Base-by-base conservation (phyloP, 2,113 vertebrate species). In the Dromiciops gliroides region DNA sequence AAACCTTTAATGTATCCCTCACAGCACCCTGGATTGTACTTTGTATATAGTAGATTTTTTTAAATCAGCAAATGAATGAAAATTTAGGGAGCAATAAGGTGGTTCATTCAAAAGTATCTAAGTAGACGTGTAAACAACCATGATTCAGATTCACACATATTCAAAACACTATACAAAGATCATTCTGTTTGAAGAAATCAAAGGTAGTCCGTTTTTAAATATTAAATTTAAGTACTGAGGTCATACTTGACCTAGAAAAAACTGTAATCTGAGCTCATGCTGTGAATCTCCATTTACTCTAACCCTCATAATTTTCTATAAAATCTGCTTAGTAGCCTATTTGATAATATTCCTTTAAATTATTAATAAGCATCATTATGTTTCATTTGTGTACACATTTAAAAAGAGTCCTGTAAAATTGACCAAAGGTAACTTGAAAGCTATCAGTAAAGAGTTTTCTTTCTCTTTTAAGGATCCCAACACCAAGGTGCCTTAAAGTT, bases 51-150 rank as follows among this genome's bases (percentile, higher is more conserved):
- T 44, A 96, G 95, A 92, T 93, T 92, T 92, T 96, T 95, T 93
- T 44, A 96, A 67, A 67, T 37, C 12, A 37, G 37, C 0, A 94
- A 97, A 95, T 95, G 95, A 97, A 60, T 95, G n/a, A 92, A 97
- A 97, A 97, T 96, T 97, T 90, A 93, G 88, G 91, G 92, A 97
- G 95, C 95, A 95, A 92, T 91, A 95, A 96, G 51, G 92, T 95
- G 96, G 96, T 96, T 97, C 96, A 98, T 96, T 97, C 93, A 94
- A 94, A 95, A 97, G 95, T 93, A 97, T 97, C 95, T 97, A 95
- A 51, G 90, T 49, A 50, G 31, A 83, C 53, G 75, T 51, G 47
- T 26, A 50, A 92, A 48, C 25, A 56, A n/a, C 26, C 51, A 50
- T 51, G 60, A 95, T 52, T 91, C 56, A 31, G 67, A 90, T 48